Conservation (phyloP, 1,140 invertebrate genomes). For the Aphelenchoides fujianensis region DNA sequence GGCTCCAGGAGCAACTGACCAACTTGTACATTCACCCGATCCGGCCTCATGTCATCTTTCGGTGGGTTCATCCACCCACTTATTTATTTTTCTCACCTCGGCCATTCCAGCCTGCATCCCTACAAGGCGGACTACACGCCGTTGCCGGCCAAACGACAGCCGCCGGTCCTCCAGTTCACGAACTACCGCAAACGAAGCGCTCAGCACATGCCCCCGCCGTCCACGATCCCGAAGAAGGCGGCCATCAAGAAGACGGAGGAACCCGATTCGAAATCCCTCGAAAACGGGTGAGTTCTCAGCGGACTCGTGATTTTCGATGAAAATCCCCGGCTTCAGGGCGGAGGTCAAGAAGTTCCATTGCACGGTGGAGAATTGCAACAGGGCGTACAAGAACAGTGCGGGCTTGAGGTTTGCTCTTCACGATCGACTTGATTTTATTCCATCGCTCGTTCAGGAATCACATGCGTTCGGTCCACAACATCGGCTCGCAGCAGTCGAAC, state of each 20-base stretch:
- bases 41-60: not conserved
- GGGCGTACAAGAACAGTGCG: constrained; percentile 7
- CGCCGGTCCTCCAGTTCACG: not conserved
- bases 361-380: constrained; percentile 7
- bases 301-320: not conserved
- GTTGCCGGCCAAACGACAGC: not conserved
- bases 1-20: not conserved
- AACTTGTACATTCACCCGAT: not conserved
- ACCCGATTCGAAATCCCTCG: not conserved
- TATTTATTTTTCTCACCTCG: not conserved
- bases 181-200: constrained; percentile 15
- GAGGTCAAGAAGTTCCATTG: constrained; percentile 10
- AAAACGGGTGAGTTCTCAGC: not conserved
- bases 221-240: not conserved
- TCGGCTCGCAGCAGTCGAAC: not conserved
- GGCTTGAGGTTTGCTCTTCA: constrained; percentile 18
- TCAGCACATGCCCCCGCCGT: not conserved
- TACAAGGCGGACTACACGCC: not conserved
- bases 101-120: constrained; percentile 9
- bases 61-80: not conserved
- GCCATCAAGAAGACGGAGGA: not conserved
- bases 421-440: not conserved
- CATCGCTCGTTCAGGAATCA: constrained; percentile 1
- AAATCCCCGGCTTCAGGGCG: constrained; percentile 6
- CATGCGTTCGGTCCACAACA: not conserved